Base-by-base conservation (phyloP, 2,797 vertebrate species). In the Cynopterus sphinx region DNA sequence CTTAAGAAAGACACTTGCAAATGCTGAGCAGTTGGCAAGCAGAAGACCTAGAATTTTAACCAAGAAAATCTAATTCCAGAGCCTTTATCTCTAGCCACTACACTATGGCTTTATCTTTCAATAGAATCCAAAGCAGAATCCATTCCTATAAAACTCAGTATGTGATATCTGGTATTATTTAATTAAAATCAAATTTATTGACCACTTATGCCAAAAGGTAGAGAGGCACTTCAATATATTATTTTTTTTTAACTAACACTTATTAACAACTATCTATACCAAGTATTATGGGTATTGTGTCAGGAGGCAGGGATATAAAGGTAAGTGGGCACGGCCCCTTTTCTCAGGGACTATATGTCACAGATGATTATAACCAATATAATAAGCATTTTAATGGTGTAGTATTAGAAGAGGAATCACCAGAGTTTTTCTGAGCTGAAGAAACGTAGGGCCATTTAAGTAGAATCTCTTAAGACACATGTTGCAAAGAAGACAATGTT, bases 401-500 rank as follows among this genome's bases (percentile, higher is more conserved):
- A 82, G 41, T 43, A 93, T 53, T 68, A 39, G 16, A 53, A 68
- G 24, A 71, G 65, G 43, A 36, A 95, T 22, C 8, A 59, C 28
- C 1, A 16, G 36, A 70, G 21, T 71, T 81, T 10, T 39, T 92
- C 53, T 70, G 22, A 21, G 39, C 12, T 61, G 12, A 28, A 33
- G 22, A 36, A 39, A 75, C 82, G 21, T 59, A 21, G 12, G 67
- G 5, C 7, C 70, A 39, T 74, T 73, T 51, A 85, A 51, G 6
- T 55, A 41, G 16, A 57, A 21, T 91, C 31, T 67, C 63, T 19
- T 31, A 88, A 15, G 57, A 31, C 26, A 84, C 2, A 10, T 59
- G 16, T 74, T 78, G 46, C 79, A 89, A 94, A 90, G 89, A 90
- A 89, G 70, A 65, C 53, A 83, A n/a, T 41, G 19, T 15, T 83